These are phyloP conservation scores for Drosophila imparisetae DNA, from an alignment of 2,888 invertebrate genomes.

Conservation along the genomic window DNA sequence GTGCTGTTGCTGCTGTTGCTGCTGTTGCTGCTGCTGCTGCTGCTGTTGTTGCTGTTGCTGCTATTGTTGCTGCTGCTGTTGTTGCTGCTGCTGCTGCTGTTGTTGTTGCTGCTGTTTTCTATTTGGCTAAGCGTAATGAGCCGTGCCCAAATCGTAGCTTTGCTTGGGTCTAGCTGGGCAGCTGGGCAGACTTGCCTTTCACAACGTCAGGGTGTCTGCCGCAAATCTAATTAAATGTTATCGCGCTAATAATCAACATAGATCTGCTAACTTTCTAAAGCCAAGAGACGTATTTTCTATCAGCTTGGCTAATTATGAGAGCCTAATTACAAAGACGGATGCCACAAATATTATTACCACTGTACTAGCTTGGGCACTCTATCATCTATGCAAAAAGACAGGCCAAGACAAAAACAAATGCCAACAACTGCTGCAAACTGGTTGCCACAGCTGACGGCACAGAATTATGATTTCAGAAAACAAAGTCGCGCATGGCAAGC, in stretches of 20 bases:
- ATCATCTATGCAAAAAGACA: background rate
- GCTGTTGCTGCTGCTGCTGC: background rate
- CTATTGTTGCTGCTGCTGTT: rapidly evolving
- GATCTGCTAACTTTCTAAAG: constrained; percentile 71
- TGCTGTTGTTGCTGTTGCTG: rapidly evolving
- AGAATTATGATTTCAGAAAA: constrained; percentile 74
- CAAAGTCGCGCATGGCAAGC: constrained; percentile 75
- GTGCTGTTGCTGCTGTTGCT: constrained; percentile 11
- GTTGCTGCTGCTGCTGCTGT: rapidly evolving
- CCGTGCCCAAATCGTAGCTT: constrained; percentile 38
- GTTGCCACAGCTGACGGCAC: constrained; percentile 31
- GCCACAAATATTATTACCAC: constrained; percentile 49
- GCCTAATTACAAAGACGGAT: constrained; percentile 81
- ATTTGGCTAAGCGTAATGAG: constrained; percentile 57
- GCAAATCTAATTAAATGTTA: constrained; percentile 78
- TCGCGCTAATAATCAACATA: constrained; percentile 77
- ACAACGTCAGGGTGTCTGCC: constrained; percentile 54
- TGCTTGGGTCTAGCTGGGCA: background rate
- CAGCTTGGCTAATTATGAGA: constrained; percentile 69
- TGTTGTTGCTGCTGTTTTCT: background rate
- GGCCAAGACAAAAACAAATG: constrained; percentile 1
- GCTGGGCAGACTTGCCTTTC: constrained; percentile 55
- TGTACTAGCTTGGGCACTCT: constrained; percentile 18
- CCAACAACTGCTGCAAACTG: constrained; percentile 44
- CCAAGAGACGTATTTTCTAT: constrained; percentile 43